Base-by-base conservation (phyloP, 1,140 invertebrate genomes). In the Hylaeus volcanicus region DNA sequence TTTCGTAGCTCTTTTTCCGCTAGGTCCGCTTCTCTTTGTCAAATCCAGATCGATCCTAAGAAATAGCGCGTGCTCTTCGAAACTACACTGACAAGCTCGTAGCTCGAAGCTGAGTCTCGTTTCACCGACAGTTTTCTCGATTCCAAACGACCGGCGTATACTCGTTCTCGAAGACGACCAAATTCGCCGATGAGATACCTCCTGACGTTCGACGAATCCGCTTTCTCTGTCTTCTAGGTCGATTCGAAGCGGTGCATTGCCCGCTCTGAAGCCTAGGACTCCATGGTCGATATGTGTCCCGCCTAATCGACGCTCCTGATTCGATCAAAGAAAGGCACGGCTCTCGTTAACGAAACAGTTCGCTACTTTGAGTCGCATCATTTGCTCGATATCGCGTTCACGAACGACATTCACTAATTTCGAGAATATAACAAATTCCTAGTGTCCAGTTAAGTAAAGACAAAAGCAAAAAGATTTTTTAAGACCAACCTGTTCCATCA, bases 101-200 rank as follows among this genome's bases (percentile, higher is more conserved):
- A 95, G 89, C 84, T 94, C 93, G 87, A 94, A 95, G 58, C 93
- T 92, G 82, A 96, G 96, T 96, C 98, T 98, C n/a, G 99, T 95
- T 85, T 98, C 97, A 74, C 95, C 95, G 90, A 98, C 63, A 1
- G 82, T 83, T 65, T 88, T 89, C 69, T 89, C 88, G 78, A 89
- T 89, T 26, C 88, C 96, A 91, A 98, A 98, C 72, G 96, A 97
- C 91, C 97, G 98, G 88, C 97, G 97, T 26, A 98, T 92, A 69
- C 97, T 96, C 86, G 96, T 96, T 90, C 97, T 96, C 85, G 96
- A 96, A 5, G 96, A 96, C 82, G 96, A 96, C 97, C 98, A 98
- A 39, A 99, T 95, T 88, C 97, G 97, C 79, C 96, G 95, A 91
- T 98, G 99, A n/a, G 97, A 96, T 82, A 99, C 97, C 92, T 98